Evolutionary conservation across 2,113 vertebrate genomes (phyloP), one percentile per base, ranked within the genome.

Genomic region (Solea senegalensis): DNA sequence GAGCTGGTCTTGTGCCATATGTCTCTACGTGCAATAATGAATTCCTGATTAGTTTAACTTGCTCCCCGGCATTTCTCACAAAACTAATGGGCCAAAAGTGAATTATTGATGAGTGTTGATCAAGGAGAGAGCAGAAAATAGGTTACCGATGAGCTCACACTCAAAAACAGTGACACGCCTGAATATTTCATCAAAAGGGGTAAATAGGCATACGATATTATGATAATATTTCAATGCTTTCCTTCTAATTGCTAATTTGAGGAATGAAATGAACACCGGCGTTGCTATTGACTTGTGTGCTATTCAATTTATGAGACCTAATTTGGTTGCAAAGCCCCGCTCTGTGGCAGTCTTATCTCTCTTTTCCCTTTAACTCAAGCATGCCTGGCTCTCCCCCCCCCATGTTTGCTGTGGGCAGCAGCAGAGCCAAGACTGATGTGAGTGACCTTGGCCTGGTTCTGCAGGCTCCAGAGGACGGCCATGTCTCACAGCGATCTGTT

Each of bases 91-190:
- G 80, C 82, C 66, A 46, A 27, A 71, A 72, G 75, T 90, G 83
- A 91, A 92, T 90, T 84, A 91, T 91, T 89, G 83, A 91, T 90
- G 85, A 84, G 66, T 83, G 80, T 84, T 90, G 87, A 91, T 91
- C 85, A 89, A 84, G 86, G 83, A 75, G 69, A 78, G 64, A 76
- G 81, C 71, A 28, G 69, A 85, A 91, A 88, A 91, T 76, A 81
- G 86, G 84, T 80, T 87, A 86, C 84, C 79, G 80, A 80, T 80
- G 50, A 69, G 81, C 79, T 78, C 75, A 85, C 72, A 41, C 72
- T 70, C 62, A 57, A 65, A 68, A 60, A 66, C 53, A 16, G 80
- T 60, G 79, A 83, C 72, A 80, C 41, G 74, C 66, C 52, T 81
- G 78, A 84, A 87, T 88, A 82, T 90, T 87, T 88, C 61, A 90